Conservation (phyloP, 2,888 invertebrate species). For the Tipula unca region DNA sequence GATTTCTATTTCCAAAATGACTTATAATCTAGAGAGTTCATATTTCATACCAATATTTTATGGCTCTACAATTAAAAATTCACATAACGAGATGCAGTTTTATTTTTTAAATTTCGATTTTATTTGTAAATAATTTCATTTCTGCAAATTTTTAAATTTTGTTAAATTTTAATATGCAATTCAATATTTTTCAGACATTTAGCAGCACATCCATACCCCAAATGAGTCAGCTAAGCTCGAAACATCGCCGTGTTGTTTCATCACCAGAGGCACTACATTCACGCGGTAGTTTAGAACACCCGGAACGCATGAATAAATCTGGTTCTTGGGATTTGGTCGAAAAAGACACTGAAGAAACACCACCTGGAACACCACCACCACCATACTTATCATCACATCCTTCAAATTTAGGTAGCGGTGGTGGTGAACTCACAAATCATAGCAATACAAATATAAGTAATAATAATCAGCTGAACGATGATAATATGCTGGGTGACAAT, state of each 20-base stretch:
- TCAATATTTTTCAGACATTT: conserved; percentile 32
- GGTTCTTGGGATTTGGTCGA: conserved; percentile 42
- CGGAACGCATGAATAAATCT: conserved; percentile 38
- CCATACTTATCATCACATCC: conserved; percentile 54
- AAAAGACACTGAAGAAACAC: conserved; percentile 48
- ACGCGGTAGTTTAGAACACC: background rate
- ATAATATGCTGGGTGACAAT: background rate
- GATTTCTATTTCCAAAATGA: too few relatives aligned
- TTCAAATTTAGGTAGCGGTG: conserved; percentile 32
- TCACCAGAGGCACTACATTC: conserved; percentile 41
- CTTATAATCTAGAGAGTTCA: too few relatives aligned
- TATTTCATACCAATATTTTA: too few relatives aligned
- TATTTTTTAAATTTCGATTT: background rate
- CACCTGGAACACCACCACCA: conserved; percentile 83
- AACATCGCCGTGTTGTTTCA: conserved; percentile 40
- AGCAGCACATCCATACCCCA: conserved; percentile 37
- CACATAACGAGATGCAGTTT: background rate
- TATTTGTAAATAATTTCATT: background rate
- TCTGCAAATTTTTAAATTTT: background rate
- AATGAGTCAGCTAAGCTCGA: conserved; percentile 29
- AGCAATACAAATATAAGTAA: background rate
- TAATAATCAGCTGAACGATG: background rate
- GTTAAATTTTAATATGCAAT: background rate
- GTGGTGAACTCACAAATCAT: conserved; percentile 26
- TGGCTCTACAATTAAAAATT: background rate